Percentiles rank a stretch among this genome's conserved stretches.
Evolutionary conservation across 2,113 vertebrate genomes (phyloP).

Genomic region (Petaurus breviceps): DNA sequence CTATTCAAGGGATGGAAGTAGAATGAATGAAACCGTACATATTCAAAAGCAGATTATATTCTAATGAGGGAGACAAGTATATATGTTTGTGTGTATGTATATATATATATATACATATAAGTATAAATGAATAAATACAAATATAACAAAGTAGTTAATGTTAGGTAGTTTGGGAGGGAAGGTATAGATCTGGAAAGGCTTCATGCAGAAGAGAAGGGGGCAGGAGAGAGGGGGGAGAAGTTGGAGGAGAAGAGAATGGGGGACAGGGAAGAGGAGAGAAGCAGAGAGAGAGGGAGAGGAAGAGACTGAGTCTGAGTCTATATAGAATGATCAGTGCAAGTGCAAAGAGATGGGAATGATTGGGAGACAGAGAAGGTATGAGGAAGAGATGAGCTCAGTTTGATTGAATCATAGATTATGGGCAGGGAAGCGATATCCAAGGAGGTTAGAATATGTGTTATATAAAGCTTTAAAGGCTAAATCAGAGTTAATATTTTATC

Average conservation of each 20-base stretch:
- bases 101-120: background rate
- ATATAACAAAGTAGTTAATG: too few relatives aligned
- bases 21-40: background rate
- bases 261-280: too few relatives aligned
- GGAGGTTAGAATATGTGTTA: background rate
- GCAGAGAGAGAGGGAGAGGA: background rate
- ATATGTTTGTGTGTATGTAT: background rate
- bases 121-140: too few relatives aligned
- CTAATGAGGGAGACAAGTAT: background rate
- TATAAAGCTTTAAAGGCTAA: background rate
- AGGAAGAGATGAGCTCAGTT: background rate
- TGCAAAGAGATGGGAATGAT: background rate
- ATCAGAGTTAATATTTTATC: background rate
- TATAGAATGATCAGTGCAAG: background rate
- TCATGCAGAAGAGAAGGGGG: background rate
- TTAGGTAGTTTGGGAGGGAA: background rate
- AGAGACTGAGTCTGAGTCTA: background rate
- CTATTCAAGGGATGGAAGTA: background rate
- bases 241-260: too few relatives aligned
- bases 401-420: background rate
- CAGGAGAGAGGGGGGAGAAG: background rate
- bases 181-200: background rate
- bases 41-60: background rate
- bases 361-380: constrained; percentile 4
- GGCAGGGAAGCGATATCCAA: background rate